Evolutionary conservation across 2,888 invertebrate species (phyloP), one percentile per base, ranked within the genome.

Genomic region (Drosophila trichaetosa): DNA sequence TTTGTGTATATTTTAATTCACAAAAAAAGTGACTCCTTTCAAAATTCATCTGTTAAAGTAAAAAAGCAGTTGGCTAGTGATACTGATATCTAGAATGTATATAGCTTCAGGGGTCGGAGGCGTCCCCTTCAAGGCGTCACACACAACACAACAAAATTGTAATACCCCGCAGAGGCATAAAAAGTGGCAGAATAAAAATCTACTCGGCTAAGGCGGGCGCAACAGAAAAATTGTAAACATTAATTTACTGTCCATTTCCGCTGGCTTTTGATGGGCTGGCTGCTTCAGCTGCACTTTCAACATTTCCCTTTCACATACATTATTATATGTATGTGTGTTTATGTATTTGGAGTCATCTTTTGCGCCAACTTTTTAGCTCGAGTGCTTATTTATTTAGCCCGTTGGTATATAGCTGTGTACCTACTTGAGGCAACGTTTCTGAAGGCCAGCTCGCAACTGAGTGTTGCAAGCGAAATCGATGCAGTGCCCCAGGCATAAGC

Each of bases 221-320:
- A 75, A 78, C 67, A 73, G 71, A 85, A 76, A 83, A 89, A 90
- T 83, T 89, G 84, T 89, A 87, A 90, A 89, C 89, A 86, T 87
- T 86, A 87, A 90, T 86, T 90, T 90, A 90, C 90, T 86, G 86
- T 86, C 86, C 90, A 86, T 86, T 86, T 90, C 90, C 86, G 81
- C 58, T 82, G 83, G 80, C 71, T 82, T 80, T 82, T 82, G 80
- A 79, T 71, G 65, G 67, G 82, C 54, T 73, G 48, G 27, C 69
- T 46, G 48, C 40, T 40, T 34, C 56, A 54, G 63, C 51, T 69
- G 76, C 81, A 77, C 61, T 67, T 62, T 33, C 48, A 57, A 46
- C 63, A 62, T 79, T 75, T 71, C 67, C 80, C 75, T 82, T 84
- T 71, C n/a, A 38, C 31, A 13, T 21, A 52, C 11, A 4, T 53